Evolutionary conservation across 2,113 vertebrate genomes (phyloP), one percentile per base, ranked within the genome.

Genomic region (Mesitornis unicolor): DNA sequence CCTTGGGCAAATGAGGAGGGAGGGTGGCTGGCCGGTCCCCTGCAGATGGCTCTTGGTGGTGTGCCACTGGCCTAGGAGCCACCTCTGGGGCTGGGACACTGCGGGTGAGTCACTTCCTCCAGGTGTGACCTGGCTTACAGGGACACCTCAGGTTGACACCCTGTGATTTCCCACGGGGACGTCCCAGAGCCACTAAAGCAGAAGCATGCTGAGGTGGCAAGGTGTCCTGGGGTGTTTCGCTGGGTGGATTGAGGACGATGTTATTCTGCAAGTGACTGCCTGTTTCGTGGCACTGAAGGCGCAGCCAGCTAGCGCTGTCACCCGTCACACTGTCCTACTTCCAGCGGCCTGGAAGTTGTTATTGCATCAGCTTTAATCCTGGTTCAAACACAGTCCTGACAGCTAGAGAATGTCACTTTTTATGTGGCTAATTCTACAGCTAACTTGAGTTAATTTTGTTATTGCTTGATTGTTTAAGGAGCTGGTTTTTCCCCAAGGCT

Each of bases 331-430:
- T 97, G 95, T 92, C 95, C 96, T 96, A 97, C 93, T 97, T 97
- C 93, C 69, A 93, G 95, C 7, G 3, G 86, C 95, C 96, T 97
- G 94, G 89, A 96, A 97, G 96, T 96, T 90, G 93, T 92, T 95
- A 87, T 93, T 96, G 89, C 95, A 92, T 97, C 96, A 97, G 91
- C 95, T 87, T 93, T 74, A 86, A 90, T 95, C 95, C 80, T 4
- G 0, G 38, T 93, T 95, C 93, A 70, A 53, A 73, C 86, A 50
- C 42, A 51, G 42, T 70, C 76, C 73, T 86, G 76, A 84, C 89
- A 87, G 80, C 56, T 45, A 71, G 67, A 51, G 76, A 78, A 86
- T 86, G 94, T 67, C 86, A 89, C 93, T 93, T 89, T 75, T 91
- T 74, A 69, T 63, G 43, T 38, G 13, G 51, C 91, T 87, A 74